phyloP scores from a whole-genome alignment of 2,113 vertebrate genomes.

The Silurus meridionalis region DNA sequence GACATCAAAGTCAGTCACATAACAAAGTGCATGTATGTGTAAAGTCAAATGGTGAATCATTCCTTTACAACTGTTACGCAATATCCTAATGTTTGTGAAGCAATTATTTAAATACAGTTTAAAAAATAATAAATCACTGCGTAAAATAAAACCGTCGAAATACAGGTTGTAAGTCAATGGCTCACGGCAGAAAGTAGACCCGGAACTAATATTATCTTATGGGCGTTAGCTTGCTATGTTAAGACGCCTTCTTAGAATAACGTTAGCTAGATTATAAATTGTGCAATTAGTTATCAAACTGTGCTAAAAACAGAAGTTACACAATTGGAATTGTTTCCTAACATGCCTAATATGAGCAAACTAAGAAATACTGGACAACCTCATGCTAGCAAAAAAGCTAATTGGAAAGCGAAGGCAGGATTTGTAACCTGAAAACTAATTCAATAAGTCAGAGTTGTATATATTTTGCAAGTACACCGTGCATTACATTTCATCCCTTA shows the following conservation, averaged over 20 bases:
- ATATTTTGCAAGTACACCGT: not conserved
- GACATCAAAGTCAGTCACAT: not conserved
- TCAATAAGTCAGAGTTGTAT: not conserved
- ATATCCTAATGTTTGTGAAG: too few relatives aligned
- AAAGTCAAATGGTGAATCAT: too few relatives aligned
- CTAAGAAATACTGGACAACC: not conserved
- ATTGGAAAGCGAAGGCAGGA: not conserved
- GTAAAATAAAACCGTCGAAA: not conserved
- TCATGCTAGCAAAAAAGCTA: slow-evolving; percentile 22
- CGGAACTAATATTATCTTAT: not conserved
- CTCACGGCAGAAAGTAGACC: not conserved
- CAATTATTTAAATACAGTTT: too few relatives aligned
- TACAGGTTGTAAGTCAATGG: not conserved
- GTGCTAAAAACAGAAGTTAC: not conserved
- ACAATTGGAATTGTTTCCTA: not conserved
- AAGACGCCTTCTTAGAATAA: not conserved
- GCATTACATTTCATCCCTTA: not conserved
- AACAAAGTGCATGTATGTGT: not conserved
- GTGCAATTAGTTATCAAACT: too few relatives aligned
- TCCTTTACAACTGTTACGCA: not conserved
- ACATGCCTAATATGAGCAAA: too few relatives aligned
- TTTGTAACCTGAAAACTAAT: not conserved
- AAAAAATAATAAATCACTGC: not conserved
- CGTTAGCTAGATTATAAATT: not conserved
- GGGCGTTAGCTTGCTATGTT: not conserved